Evolutionary conservation across 2,888 invertebrate species (phyloP).

Genomic region (Miltochrista miniata): DNA sequence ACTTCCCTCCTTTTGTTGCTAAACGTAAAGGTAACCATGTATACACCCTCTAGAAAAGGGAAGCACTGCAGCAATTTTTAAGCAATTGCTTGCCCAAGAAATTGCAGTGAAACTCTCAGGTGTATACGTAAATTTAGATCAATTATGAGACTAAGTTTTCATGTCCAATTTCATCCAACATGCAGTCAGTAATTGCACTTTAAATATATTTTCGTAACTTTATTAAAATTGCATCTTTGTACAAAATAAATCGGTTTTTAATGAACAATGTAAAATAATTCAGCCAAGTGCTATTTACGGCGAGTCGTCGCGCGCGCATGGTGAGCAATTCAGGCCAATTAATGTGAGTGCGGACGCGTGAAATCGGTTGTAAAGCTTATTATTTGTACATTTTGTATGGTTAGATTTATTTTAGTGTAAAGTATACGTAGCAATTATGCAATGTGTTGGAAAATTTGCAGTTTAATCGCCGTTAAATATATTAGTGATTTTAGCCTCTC

Average conservation of each 20-base stretch:
- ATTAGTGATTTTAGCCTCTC: no score
- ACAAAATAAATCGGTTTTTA: constrained; percentile 2
- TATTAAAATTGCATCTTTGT: neutral
- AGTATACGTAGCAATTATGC: neutral
- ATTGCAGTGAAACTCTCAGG: no score
- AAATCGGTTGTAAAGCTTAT: constrained; percentile 37
- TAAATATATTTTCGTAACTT: neutral
- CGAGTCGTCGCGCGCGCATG: constrained; percentile 41
- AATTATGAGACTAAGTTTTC: no score
- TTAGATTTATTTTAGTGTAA: constrained; percentile 11
- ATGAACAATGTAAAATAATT: constrained; percentile 26
- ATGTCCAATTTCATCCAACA: no score
- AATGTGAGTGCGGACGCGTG: constrained; percentile 37
- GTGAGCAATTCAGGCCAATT: constrained; percentile 63
- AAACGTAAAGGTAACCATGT: no score
- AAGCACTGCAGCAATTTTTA: no score
- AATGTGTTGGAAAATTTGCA: neutral
- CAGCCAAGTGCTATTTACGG: constrained; percentile 34
- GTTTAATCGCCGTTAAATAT: neutral
- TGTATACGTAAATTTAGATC: no score
- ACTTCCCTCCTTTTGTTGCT: no score
- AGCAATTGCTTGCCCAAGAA: no score
- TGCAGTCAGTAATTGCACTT: no score
- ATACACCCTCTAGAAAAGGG: no score
- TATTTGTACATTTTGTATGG: constrained; percentile 18